Evolutionary conservation across 2,113 vertebrate genomes (phyloP), one percentile per base, ranked within the genome.

Genomic region (Bombycilla garrulus): DNA sequence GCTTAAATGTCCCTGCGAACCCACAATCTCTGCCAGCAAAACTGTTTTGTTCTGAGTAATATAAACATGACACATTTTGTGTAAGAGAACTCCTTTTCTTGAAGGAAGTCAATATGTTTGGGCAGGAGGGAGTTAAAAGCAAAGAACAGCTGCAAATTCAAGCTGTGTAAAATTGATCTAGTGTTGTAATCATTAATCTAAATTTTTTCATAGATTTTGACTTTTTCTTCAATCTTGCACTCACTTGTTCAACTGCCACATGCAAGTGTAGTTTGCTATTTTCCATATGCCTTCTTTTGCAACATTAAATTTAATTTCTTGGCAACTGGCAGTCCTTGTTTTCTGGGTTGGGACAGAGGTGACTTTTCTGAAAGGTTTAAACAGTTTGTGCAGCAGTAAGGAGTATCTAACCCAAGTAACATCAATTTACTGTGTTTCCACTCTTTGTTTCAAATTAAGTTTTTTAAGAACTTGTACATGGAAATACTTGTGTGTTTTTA

Each of bases 11-110:
- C 98, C 97, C 98, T 98, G 98, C 97, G 98, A 99, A 98, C 98
- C 97, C 98, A 98, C 98, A 98, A 98, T 98, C 98, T 98, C 98
- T 98, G 97, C 97, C 98, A 98, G 98, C 97, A 98, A 98, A 98
- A 97, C 97, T 97, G 96, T 97, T 98, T 96, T 97, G 97, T 98
- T 98, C 96, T 96, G 96, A 97, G 69, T 97, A 96, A 96, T 97
- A 96, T 25, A 93, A 97, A 97, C 87, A 81, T 97, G 97, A 96
- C 96, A 94, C 93, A 90, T 97, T 96, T 97, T 98, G 93, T 87
- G 80, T 97, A 81, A 94, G 79, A 86, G 81, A 96, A 81, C 94
- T 97, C 95, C 96, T 97, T 97, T 95, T 97, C 93, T 93, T 96
- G 94, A 82, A 96, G 95, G 96, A 97, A 97, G 83, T 96, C 57